Percentiles rank a stretch among this genome's conserved stretches.
Conservation (phyloP, 1,140 invertebrate species). For the Luehdorfia chinensis region DNA sequence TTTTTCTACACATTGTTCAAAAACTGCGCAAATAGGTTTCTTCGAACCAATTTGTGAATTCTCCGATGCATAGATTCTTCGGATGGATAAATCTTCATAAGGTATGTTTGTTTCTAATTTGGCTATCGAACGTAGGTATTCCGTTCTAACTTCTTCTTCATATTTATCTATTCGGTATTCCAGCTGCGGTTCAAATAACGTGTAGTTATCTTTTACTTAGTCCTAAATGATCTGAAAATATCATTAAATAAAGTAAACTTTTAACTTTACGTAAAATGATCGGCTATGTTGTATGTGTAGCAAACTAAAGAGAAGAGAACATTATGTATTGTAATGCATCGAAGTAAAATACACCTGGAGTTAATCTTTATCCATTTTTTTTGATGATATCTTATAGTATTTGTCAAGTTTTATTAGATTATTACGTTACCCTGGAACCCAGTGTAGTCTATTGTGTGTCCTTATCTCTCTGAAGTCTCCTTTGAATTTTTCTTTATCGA, state of each 20-base stretch:
- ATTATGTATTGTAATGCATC: too few species aligned
- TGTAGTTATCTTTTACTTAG: slow-evolving; percentile 54
- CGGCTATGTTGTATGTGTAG: too few species aligned
- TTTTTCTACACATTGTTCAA: slow-evolving; percentile 48
- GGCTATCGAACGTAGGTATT: slow-evolving; percentile 34
- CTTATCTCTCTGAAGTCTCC: slow-evolving; percentile 54
- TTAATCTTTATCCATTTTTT: too few species aligned
- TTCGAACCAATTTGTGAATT: slow-evolving; percentile 36
- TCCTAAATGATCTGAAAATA: slow-evolving; percentile 53
- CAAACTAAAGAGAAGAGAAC: too few species aligned
- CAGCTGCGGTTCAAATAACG: slow-evolving; percentile 22
- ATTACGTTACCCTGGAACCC: slow-evolving; percentile 49
- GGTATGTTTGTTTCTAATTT: slow-evolving; percentile 34
- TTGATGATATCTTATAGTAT: too few species aligned
- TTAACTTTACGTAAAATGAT: too few species aligned
- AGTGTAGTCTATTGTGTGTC: slow-evolving; percentile 51
- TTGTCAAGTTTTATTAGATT: too few species aligned
- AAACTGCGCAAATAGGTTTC: slow-evolving; percentile 42
- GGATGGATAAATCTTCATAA: slow-evolving; percentile 30
- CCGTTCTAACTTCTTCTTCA: slow-evolving; percentile 40
- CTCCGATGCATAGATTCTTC: slow-evolving; percentile 41
- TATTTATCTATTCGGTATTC: slow-evolving; percentile 35
- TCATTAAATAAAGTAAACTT: slow-evolving; percentile 7
- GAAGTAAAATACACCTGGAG: too few species aligned
- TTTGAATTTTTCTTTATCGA: slow-evolving; percentile 61